Evolutionary conservation across 2,888 invertebrate genomes (phyloP).

Genomic region (Pristionchus mayeri): DNA sequence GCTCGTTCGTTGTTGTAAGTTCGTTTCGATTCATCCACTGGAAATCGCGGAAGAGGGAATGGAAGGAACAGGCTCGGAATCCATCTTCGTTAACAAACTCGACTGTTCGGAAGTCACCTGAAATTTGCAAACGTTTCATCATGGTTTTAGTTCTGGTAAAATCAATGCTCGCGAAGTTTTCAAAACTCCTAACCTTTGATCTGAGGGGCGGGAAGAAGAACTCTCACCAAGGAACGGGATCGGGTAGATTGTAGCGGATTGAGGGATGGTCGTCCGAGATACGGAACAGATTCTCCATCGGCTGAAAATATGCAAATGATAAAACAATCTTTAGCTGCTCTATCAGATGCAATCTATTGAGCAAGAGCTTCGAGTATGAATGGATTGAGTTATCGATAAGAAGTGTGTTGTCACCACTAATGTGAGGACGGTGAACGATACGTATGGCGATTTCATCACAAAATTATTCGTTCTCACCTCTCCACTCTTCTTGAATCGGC

Average conservation of each 20-base stretch:
- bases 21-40: neutral
- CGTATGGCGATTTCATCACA: neutral
- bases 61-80: neutral
- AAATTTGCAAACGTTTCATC: no score
- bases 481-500: neutral
- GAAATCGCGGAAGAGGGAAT: neutral
- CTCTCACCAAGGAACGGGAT: neutral
- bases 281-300: neutral
- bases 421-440: no score
- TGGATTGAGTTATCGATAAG: no score
- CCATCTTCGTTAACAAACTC: neutral
- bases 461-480: neutral
- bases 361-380: no score
- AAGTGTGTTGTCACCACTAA: no score
- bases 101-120: no score
- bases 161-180: neutral
- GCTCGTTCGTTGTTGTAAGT: neutral
- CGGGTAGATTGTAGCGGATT: conserved; percentile 30
- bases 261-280: neutral
- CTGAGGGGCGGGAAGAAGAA: conserved; percentile 33
- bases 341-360: no score
- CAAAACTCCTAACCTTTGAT: no score
- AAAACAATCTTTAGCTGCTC: no score
- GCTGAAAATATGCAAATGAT: neutral
- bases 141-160: neutral